Evolutionary conservation across 2,113 vertebrate genomes (phyloP).

Genomic region (Scartelaos histophorus): DNA sequence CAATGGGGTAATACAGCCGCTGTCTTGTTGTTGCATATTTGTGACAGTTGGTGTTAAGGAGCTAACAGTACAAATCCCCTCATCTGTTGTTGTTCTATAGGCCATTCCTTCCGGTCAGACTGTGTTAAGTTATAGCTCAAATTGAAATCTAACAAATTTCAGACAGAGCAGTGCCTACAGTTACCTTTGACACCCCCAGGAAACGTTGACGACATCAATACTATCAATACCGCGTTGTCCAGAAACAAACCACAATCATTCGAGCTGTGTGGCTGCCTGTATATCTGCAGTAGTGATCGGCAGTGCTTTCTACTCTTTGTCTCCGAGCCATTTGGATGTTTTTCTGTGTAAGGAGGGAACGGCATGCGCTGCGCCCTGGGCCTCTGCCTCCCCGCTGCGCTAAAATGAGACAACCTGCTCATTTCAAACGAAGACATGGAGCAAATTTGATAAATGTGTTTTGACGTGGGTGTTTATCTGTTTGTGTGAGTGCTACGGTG

Average conservation of each 20-base stretch:
- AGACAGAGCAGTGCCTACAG: too few relatives aligned
- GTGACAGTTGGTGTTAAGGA: too few relatives aligned
- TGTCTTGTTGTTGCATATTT: too few relatives aligned
- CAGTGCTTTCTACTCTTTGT: neutral
- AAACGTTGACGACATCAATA: too few relatives aligned
- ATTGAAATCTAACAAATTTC: too few relatives aligned
- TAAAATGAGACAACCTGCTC: conserved; percentile 31
- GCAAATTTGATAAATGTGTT: conserved; percentile 22
- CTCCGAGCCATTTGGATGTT: conserved; percentile 15
- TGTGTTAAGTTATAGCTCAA: too few relatives aligned
- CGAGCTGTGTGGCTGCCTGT: neutral
- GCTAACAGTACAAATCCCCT: too few relatives aligned
- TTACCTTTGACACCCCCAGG: too few relatives aligned
- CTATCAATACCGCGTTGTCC: neutral
- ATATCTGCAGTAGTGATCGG: neutral
- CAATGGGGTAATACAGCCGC: too few relatives aligned
- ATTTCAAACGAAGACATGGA: conserved; percentile 30
- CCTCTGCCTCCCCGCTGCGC: conserved; percentile 21
- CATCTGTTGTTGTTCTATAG: too few relatives aligned
- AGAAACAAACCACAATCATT: neutral
- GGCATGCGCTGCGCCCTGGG: conserved; percentile 16
- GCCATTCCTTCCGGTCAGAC: too few relatives aligned
- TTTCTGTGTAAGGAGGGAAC: conserved; percentile 25
- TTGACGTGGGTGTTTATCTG: conserved; percentile 20
- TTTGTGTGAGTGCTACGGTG: conserved; percentile 18